These are phyloP conservation scores for Rhabdomys pumilio DNA, from an alignment of 2,797 vertebrate species.

Conservation along the genomic window DNA sequence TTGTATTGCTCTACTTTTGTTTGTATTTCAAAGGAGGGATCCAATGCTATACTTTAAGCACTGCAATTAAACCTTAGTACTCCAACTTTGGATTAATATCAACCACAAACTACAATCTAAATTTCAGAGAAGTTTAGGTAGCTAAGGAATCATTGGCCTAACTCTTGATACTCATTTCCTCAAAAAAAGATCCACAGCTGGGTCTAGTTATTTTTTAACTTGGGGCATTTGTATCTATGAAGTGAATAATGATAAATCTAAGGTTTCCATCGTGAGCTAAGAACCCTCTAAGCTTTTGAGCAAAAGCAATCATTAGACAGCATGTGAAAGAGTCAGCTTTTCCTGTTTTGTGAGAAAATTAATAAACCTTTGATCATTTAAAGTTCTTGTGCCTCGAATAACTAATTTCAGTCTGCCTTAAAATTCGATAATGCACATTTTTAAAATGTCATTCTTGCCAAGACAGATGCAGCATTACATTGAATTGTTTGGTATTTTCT, in stretches of 20 bases:
- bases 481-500: conserved; percentile 67
- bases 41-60: background rate
- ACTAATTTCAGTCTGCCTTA: conserved; percentile 61
- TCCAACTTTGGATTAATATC: conserved; percentile 9
- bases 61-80: background rate
- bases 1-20: background rate
- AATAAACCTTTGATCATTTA: conserved; percentile 64
- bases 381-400: conserved; percentile 37
- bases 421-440: conserved; percentile 65
- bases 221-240: conserved; percentile 2
- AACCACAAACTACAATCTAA: background rate
- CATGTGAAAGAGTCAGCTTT: conserved; percentile 40
- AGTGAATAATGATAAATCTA: conserved; percentile 51
- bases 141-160: background rate
- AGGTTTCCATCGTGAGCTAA: conserved; percentile 35
- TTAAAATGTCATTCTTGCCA: conserved; percentile 64
- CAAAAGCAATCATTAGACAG: conserved; percentile 67
- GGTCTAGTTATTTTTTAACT: conserved; percentile 12
- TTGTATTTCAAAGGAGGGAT: background rate
- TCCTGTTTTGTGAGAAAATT: conserved; percentile 57
- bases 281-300: conserved; percentile 52
- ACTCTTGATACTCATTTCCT: conserved; percentile 13
- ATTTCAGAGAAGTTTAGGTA: background rate
- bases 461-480: background rate
- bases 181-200: conserved; percentile 43